Percentiles rank a stretch among this genome's conserved stretches.
phyloP scores from a whole-genome alignment of 2,113 vertebrate species.

The Actenoides lindsayi region DNA sequence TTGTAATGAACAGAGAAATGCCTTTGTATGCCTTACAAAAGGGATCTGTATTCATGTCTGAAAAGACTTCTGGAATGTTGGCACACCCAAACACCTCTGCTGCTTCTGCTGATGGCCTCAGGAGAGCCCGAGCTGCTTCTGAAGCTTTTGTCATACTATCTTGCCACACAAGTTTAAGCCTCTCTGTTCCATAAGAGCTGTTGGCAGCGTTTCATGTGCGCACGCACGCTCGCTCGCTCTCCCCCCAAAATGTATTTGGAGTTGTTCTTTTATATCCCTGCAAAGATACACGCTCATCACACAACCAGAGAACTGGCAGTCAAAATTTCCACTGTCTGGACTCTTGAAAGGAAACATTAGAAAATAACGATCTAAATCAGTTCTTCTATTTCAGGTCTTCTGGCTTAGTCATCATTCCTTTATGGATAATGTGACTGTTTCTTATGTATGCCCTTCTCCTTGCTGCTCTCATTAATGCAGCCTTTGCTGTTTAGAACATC shows the following conservation, averaged over 20 bases:
- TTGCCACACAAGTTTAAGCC: background rate
- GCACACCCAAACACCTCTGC: slow-evolving; percentile 20
- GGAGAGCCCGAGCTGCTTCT: background rate
- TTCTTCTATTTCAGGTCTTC: slow-evolving; percentile 32
- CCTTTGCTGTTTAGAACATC: background rate
- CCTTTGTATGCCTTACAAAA: slow-evolving; percentile 21
- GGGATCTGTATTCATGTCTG: slow-evolving; percentile 27
- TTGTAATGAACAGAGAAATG: slow-evolving; percentile 7
- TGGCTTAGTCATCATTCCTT: slow-evolving; percentile 39
- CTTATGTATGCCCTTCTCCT: background rate
- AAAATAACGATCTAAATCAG: slow-evolving; percentile 7
- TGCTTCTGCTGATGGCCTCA: background rate
- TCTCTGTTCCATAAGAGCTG: background rate
- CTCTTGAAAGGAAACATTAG: slow-evolving; percentile 30
- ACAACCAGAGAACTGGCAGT: background rate
- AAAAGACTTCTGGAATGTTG: slow-evolving; percentile 47
- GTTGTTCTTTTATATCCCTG: background rate
- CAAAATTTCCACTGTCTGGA: background rate
- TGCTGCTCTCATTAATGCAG: background rate
- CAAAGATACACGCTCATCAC: background rate
- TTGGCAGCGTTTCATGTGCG: background rate
- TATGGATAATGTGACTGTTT: slow-evolving; percentile 9
- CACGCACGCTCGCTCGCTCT: fast-evolving
- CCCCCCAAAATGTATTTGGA: background rate
- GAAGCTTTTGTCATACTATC: background rate